A percentile compares a stretch with the other conserved stretches of the same genome.
Evolutionary conservation across 2,797 vertebrate species (phyloP).

Genomic region (Choloepus didactylus): DNA sequence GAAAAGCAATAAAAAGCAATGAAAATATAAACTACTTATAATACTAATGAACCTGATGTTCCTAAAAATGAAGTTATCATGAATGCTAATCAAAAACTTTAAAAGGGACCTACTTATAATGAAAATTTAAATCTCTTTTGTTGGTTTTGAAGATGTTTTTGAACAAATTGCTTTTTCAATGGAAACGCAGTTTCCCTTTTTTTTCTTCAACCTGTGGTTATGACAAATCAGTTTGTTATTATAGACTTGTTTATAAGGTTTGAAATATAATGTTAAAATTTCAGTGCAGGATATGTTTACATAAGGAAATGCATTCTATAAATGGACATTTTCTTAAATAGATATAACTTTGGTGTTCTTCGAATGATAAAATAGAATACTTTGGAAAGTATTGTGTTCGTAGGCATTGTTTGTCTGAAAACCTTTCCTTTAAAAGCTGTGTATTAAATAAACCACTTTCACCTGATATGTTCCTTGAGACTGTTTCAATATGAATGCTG

Average conservation of each 20-base stretch:
- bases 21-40: conserved; percentile 13
- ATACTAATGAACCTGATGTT: conserved; percentile 43
- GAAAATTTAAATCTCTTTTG: not conserved
- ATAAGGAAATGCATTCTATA: not conserved
- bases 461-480: not conserved
- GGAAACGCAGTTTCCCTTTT: not conserved
- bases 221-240: not conserved
- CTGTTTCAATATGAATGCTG: not conserved
- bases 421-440: not conserved
- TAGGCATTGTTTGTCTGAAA: not conserved
- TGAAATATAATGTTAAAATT: conserved; percentile 26
- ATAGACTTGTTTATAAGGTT: not conserved
- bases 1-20: conserved; percentile 10
- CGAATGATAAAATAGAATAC: not conserved
- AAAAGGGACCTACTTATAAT: not conserved
- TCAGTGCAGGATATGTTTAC: not conserved
- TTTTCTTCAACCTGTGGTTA: not conserved
- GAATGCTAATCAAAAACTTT: conserved; percentile 37
- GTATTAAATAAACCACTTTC: not conserved
- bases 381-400: not conserved
- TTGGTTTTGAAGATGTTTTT: conserved; percentile 44
- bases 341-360: not conserved
- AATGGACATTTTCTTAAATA: conserved; percentile 33
- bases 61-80: conserved; percentile 8
- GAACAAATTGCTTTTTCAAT: not conserved